Percentiles rank a stretch among this genome's conserved stretches.
Conservation (phyloP, 2,797 vertebrate species). For the Podarcis lilfordi region DNA sequence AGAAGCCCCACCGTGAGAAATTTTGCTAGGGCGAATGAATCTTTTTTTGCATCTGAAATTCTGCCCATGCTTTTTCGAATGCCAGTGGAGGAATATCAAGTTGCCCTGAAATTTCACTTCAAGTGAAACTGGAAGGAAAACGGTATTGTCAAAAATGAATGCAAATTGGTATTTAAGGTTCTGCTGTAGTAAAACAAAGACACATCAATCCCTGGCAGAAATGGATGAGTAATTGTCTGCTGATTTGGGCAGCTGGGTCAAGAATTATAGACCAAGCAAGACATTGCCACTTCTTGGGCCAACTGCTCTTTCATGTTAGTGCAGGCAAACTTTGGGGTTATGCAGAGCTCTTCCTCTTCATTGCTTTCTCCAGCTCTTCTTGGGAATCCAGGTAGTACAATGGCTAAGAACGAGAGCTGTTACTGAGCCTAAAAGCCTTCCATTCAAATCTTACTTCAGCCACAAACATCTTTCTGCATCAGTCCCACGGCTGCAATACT, state of each 20-base stretch:
- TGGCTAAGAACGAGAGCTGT: background rate
- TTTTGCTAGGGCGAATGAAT: background rate
- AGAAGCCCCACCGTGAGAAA: conserved; percentile 1
- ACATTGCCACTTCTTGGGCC: background rate
- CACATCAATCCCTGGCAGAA: background rate
- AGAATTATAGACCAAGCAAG: background rate
- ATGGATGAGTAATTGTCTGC: background rate
- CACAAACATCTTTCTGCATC: background rate
- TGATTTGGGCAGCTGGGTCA: background rate
- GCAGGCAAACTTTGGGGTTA: background rate
- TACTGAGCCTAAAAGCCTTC: background rate
- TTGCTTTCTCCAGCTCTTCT: background rate
- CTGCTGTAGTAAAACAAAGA: background rate
- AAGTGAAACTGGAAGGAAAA: conserved; percentile 4
- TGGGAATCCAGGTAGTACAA: background rate
- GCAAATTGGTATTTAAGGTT: background rate
- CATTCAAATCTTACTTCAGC: background rate
- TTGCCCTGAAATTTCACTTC: background rate
- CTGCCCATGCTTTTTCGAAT: conserved; percentile 30
- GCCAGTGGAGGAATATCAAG: background rate
- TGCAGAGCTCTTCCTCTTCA: background rate
- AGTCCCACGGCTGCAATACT: background rate
- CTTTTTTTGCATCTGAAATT: background rate
- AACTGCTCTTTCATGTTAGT: background rate
- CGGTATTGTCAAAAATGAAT: background rate